phyloP scores from a whole-genome alignment of 2,888 invertebrate species.

The Cerastis rubricosa region DNA sequence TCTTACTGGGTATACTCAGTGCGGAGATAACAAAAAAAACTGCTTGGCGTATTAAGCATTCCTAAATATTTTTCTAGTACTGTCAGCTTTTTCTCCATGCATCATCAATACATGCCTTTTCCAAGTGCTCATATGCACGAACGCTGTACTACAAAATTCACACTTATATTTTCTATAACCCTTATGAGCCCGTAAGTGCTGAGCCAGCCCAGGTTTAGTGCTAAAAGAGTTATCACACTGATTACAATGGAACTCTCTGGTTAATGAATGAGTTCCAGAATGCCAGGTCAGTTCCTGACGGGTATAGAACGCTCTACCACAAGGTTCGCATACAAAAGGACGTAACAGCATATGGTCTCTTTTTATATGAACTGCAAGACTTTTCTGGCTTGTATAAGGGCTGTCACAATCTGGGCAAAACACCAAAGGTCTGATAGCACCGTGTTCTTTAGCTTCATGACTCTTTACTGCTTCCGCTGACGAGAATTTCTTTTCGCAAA shows the following conservation, averaged over 20 bases:
- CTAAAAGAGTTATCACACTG: conserved; percentile 60
- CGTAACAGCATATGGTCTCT: conserved; percentile 72
- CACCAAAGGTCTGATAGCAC: neutral
- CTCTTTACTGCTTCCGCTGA: conserved; percentile 23
- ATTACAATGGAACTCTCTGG: conserved; percentile 63
- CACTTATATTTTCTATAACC: conserved; percentile 47
- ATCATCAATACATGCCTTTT: conserved; percentile 22
- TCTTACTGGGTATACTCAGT: neutral
- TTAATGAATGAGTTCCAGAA: conserved; percentile 66
- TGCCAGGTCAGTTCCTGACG: conserved; percentile 66
- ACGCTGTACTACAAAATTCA: conserved; percentile 40
- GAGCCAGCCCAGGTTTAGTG: conserved; percentile 51
- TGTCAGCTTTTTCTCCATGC: conserved; percentile 13
- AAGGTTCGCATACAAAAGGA: conserved; percentile 78
- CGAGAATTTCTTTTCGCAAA: conserved; percentile 16
- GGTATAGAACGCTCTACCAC: conserved; percentile 77
- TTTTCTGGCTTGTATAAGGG: conserved; percentile 66
- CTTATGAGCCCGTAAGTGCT: conserved; percentile 61
- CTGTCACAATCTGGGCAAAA: conserved; percentile 74
- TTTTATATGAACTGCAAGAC: conserved; percentile 69
- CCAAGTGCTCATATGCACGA: conserved; percentile 47
- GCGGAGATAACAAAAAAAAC: neutral
- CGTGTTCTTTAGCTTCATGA: conserved; percentile 26
- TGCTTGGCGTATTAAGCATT: neutral
- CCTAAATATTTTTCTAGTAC: conserved; percentile 10